Evolutionary conservation across 1,140 invertebrate genomes (phyloP).

Genomic region (Planococcus citri): DNA sequence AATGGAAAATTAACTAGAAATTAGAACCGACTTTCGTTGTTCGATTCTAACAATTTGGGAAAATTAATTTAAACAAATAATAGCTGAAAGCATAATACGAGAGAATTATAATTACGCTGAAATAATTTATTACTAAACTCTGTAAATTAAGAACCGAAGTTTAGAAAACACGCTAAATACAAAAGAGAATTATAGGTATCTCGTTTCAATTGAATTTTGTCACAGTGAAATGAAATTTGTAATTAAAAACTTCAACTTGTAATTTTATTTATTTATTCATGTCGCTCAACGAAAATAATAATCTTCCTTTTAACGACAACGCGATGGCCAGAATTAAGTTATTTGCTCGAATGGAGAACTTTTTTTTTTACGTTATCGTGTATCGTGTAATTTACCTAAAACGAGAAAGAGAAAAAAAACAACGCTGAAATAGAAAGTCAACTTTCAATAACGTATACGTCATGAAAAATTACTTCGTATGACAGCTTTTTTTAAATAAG

Average conservation of each 20-base stretch:
- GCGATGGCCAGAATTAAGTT: not conserved
- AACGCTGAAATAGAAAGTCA: too few relatives aligned
- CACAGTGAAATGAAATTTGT: not conserved
- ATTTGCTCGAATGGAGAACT: not conserved
- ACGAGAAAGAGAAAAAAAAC: too few relatives aligned
- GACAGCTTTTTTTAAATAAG: too few relatives aligned
- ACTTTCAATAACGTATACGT: too few relatives aligned
- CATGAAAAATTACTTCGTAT: too few relatives aligned
- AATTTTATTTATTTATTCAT: constrained; percentile 9
- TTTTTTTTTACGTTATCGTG: too few relatives aligned
- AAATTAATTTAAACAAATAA: too few relatives aligned
- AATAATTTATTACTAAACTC: not conserved
- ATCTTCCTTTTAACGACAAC: not conserved
- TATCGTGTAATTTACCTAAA: too few relatives aligned
- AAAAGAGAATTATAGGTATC: not conserved
- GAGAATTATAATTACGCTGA: not conserved
- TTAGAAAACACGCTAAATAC: not conserved
- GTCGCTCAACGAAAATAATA: not conserved
- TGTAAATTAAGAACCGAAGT: not conserved
- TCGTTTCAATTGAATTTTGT: not conserved
- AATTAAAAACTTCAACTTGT: not conserved
- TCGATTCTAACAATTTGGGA: too few relatives aligned
- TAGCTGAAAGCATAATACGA: not conserved
- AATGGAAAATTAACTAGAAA: too few relatives aligned
- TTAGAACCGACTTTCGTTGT: too few relatives aligned